A percentile compares a stretch with the other conserved stretches of the same genome.
phyloP scores from a whole-genome alignment of 1,140 invertebrate genomes.

The Ylistrum balloti region DNA sequence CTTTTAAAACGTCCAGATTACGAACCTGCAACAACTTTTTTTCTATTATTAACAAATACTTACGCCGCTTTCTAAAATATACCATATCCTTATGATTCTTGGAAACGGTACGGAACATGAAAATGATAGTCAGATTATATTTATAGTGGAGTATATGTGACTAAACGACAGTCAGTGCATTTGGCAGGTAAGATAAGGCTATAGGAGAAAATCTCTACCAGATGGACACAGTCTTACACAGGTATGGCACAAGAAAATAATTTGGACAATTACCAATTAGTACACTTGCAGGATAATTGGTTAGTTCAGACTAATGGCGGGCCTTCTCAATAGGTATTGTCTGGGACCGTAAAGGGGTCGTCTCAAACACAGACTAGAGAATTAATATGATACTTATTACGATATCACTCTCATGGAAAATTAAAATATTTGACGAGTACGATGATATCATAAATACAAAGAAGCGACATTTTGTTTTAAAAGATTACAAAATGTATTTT shows the following conservation, averaged over 20 bases:
- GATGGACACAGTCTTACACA: conserved; percentile 6
- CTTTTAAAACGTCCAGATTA: too few relatives aligned
- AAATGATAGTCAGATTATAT: background rate
- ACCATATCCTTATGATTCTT: background rate
- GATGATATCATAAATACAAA: too few relatives aligned
- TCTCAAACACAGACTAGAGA: background rate
- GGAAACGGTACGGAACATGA: background rate
- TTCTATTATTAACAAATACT: too few relatives aligned
- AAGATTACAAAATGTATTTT: too few relatives aligned
- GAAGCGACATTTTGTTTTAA: too few relatives aligned
- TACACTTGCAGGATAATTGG: background rate
- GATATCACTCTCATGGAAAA: too few relatives aligned
- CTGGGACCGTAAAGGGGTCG: background rate
- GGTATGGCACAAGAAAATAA: conserved; percentile 22
- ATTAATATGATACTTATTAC: too few relatives aligned
- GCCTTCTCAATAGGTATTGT: background rate
- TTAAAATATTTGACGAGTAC: too few relatives aligned
- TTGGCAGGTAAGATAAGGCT: background rate
- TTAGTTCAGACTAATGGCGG: conserved; percentile 6
- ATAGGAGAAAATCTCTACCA: background rate
- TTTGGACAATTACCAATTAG: background rate
- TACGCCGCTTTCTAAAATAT: background rate
- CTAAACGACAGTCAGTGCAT: background rate
- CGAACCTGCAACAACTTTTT: background rate
- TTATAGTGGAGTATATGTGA: background rate